A percentile compares a stretch with the other conserved stretches of the same genome.
phyloP scores from a whole-genome alignment of 2,797 vertebrate species.

The Arrhamphus sclerolepis region DNA sequence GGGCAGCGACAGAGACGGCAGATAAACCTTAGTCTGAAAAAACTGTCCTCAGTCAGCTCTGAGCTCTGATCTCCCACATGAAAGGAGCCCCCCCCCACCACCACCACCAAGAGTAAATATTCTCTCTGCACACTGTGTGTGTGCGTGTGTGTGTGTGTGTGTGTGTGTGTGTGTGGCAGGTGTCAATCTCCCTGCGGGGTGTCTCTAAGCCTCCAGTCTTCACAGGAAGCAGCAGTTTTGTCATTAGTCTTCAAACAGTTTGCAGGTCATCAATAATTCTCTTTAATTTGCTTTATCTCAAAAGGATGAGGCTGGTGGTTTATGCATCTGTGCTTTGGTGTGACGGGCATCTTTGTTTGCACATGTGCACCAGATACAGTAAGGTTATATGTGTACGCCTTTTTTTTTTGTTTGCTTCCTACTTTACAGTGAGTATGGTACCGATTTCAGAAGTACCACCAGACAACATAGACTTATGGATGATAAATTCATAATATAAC shows the following conservation, averaged over 20 bases:
- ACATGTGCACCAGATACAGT: slow-evolving; percentile 66
- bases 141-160: slow-evolving; percentile 41
- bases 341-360: slow-evolving; percentile 65
- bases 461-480: not conserved
- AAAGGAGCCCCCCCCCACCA: slow-evolving; percentile 83
- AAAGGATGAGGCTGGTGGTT: slow-evolving; percentile 79
- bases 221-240: slow-evolving; percentile 88
- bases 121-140: slow-evolving; percentile 64
- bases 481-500: too few species aligned
- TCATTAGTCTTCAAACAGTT: slow-evolving; percentile 91
- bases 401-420: slow-evolving; percentile 29
- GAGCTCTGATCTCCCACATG: slow-evolving; percentile 82
- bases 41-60: slow-evolving; percentile 71
- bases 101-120: slow-evolving; percentile 84
- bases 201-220: slow-evolving; percentile 84
- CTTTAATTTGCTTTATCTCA: slow-evolving; percentile 91
- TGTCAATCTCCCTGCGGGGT: slow-evolving; percentile 79
- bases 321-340: slow-evolving; percentile 75
- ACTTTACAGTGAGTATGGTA: not conserved
- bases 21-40: slow-evolving; percentile 68
- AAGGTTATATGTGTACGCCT: not conserved
- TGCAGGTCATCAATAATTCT: slow-evolving; percentile 92
- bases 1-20: slow-evolving; percentile 39
- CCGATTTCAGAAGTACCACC: not conserved
- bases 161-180: slow-evolving; percentile 66